phyloP scores from a whole-genome alignment of 2,888 invertebrate genomes.

The Coleophora deauratella region DNA sequence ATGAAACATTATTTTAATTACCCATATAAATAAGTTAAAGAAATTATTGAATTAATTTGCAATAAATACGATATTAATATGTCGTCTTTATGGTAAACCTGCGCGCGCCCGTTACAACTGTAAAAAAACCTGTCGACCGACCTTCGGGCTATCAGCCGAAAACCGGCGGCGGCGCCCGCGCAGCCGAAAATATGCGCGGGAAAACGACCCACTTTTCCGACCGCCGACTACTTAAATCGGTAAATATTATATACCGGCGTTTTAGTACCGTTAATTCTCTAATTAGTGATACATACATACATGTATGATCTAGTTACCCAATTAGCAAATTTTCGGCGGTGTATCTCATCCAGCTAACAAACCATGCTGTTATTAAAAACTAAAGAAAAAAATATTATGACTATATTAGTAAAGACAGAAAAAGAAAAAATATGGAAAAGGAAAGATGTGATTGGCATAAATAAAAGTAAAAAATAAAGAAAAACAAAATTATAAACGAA shows the following conservation, averaged over 20 bases:
- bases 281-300: neutral
- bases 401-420: slow-evolving; percentile 26
- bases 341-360: neutral
- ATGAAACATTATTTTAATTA: slow-evolving; percentile 6
- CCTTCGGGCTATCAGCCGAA: slow-evolving; percentile 61
- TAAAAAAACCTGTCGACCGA: slow-evolving; percentile 63
- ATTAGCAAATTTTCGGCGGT: no score
- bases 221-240: slow-evolving; percentile 17
- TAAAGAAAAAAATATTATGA: slow-evolving; percentile 22
- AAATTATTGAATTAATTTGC: no score
- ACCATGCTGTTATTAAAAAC: slow-evolving; percentile 56
- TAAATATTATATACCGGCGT: slow-evolving; percentile 14
- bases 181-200: slow-evolving; percentile 12
- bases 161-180: slow-evolving; percentile 30
- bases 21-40: no score
- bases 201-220: slow-evolving; percentile 37
- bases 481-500: no score
- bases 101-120: slow-evolving; percentile 66
- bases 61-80: slow-evolving; percentile 11
- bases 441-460: slow-evolving; percentile 70
- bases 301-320: neutral
- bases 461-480: slow-evolving; percentile 37
- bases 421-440: slow-evolving; percentile 42
- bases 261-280: slow-evolving; percentile 4
- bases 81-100: no score